These are phyloP conservation scores for Abramis brama DNA, from an alignment of 2,113 vertebrate genomes.

Conservation along the genomic window DNA sequence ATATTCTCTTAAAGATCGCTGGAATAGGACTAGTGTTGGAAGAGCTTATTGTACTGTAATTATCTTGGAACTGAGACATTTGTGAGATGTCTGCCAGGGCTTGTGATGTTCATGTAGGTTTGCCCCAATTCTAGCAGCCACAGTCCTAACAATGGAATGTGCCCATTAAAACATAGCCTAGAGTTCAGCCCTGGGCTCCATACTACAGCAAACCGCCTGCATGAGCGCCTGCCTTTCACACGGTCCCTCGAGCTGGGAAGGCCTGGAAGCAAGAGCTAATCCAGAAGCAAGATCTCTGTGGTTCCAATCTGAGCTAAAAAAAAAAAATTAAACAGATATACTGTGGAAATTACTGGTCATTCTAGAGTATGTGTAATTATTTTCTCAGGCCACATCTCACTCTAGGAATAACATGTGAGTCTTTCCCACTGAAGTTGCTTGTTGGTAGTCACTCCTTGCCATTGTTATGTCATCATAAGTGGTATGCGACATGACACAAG, in stretches of 20 bases:
- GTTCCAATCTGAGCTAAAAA: background rate
- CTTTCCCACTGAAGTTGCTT: background rate
- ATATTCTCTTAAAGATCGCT: background rate
- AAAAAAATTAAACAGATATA: background rate
- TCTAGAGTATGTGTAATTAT: slow-evolving; percentile 4
- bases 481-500: background rate
- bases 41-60: slow-evolving; percentile 21
- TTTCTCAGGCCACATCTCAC: background rate
- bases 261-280: slow-evolving; percentile 23
- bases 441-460: background rate
- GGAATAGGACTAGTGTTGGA: background rate
- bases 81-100: background rate
- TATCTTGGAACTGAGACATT: slow-evolving; percentile 24
- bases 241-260: slow-evolving; percentile 14
- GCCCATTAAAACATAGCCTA: slow-evolving; percentile 59
- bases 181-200: slow-evolving; percentile 57
- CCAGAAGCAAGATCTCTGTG: slow-evolving; percentile 7
- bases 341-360: slow-evolving; percentile 17
- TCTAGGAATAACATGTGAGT: background rate
- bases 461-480: slow-evolving; percentile 11
- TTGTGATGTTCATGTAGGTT: slow-evolving; percentile 23
- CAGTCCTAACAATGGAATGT: slow-evolving; percentile 35
- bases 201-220: slow-evolving; percentile 26
- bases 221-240: background rate
- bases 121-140: slow-evolving; percentile 25